Evolutionary conservation across 2,113 vertebrate genomes (phyloP), one percentile per base, ranked within the genome.

Genomic region (Pongo pygmaeus): DNA sequence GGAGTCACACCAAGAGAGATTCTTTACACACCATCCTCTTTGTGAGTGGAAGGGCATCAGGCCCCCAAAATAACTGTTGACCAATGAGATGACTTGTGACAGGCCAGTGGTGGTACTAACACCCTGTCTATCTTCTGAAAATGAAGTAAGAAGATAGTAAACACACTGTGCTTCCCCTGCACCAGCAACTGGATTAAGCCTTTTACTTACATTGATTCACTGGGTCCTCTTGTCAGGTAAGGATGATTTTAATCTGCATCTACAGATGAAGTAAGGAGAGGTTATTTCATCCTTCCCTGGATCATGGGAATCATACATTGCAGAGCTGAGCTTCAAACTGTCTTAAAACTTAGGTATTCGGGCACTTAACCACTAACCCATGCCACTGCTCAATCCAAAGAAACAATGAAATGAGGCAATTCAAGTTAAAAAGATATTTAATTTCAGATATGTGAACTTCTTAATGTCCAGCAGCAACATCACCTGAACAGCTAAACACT

Each of bases 221-320:
- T 35, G 55, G 35, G 35, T 35, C 32, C 11, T 75, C 67, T 38
- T 38, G 32, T 38, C 50, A 30, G 38, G 27, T 48, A 50, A 48
- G 48, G 17, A 55, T 17, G 46, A 59, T 77, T 48, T 88, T 88
- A 67, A 75, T 40, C 35, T 84, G 64, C 67, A n/a, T 52, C 61
- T 89, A 55, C 32, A 55, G 38, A 79, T 50, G 83, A 97, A 22
- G 46, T 64, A 91, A 0, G 59, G 17, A 52, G n/a, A 96, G n/a
- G 50, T 83, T 72, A 90, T 88, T n/a, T 25, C n/a, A 27, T 23
- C 70, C 89, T 96, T 80, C 43, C 92, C 93, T 72, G 81, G 75
- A 93, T 91, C 93, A 90, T 6, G 30, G 8, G 46, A 11, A 2
- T 6, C 48, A 3, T 72, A 35, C 77, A 81, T 84, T 80, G 11